Conservation (phyloP, 2,888 invertebrate species). For the Dolomedes plantarius region DNA sequence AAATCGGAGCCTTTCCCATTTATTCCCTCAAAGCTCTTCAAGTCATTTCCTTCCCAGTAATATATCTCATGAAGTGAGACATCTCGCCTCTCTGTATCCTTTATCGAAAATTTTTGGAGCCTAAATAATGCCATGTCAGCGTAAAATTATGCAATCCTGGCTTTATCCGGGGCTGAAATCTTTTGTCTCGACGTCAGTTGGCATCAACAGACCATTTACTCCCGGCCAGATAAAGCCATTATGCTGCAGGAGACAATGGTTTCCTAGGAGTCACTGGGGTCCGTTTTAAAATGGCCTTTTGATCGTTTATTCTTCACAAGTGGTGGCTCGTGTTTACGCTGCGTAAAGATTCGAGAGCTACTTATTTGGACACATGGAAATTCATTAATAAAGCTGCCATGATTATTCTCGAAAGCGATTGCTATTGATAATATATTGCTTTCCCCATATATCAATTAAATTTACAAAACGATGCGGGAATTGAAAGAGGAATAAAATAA, state of each 20-base stretch:
- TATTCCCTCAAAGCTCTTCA: no score
- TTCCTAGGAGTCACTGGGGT: neutral
- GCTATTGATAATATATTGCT: no score
- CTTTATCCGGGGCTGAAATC: neutral
- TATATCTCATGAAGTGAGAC: neutral
- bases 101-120: conserved; percentile 12
- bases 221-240: neutral
- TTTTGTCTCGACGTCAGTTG: conserved; percentile 2
- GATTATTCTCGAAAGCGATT: no score
- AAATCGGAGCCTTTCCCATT: no score
- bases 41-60: no score
- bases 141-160: neutral
- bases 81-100: neutral
- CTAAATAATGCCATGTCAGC: conserved; percentile 3
- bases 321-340: neutral
- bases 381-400: no score
- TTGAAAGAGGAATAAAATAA: no score
- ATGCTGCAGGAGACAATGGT: neutral
- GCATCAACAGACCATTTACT: conserved; percentile 2
- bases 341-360: neutral
- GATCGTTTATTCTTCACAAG: neutral
- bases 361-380: no score
- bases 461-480: no score
- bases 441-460: no score
- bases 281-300: neutral